Evolutionary conservation across 2,113 vertebrate species (phyloP), one percentile per base, ranked within the genome.

Genomic region (Caracal caracal): DNA sequence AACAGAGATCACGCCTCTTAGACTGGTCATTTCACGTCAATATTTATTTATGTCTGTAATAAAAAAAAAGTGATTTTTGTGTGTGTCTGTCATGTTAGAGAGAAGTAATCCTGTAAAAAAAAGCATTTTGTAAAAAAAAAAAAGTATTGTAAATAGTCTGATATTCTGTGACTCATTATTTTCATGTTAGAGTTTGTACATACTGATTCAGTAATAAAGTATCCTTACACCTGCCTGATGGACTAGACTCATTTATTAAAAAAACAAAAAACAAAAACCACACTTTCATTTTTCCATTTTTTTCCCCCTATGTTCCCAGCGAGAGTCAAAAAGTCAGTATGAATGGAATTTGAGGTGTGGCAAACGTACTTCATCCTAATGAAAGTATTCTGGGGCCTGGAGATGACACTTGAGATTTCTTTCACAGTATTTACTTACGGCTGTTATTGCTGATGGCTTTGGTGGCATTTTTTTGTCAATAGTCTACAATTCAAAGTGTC

Each of bases 41-140:
- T 99, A 99, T 99, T 99, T 99, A 99, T 99, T 99, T 99, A 99
- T 99, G 98, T 99, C 98, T 99, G 99, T 98, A 99, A 99, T 99
- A 98, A 98, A 99, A 97, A 98, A 98, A 94, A 89, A 98, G 98
- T 98, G 97, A 97, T 99, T 98, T 99, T 17, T 97, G 76, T 94
- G 97, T 47, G 97, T 98, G 98, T 99, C 98, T 99, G 99, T 98
- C 97, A 78, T 90, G 86, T 98, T 98, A 98, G 99, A 98, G 97
- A 95, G 97, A 98, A 92, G 96, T 98, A 98, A 92, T 96, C 98
- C 98, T 98, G 98, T 99, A 99, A 99, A 99, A 98, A 99, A 98
- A 99, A 99, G 98, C 86, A 97, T 98, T 99, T 99, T 99, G 99
- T 99, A 99, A 99, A 99, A 98, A 98, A 98, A 68, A 61, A 95